phyloP scores from a whole-genome alignment of 2,888 invertebrate genomes.

The Lycophotia porphyrea region DNA sequence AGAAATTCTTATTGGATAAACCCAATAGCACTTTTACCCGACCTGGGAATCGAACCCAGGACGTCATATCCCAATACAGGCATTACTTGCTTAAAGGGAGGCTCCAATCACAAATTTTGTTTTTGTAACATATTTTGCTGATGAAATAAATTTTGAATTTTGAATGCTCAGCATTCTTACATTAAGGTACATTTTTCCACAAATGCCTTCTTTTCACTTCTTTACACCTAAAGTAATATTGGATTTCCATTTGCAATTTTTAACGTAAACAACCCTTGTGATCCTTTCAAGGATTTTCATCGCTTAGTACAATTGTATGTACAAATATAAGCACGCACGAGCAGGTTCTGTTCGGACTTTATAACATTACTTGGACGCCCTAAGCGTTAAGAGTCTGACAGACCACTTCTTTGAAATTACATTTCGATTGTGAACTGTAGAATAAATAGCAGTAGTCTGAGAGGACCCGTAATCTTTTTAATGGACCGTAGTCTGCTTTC shows the following conservation, averaged over 20 bases:
- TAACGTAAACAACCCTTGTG: background rate
- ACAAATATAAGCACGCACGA: background rate
- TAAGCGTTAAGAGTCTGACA: background rate
- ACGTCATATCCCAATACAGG: too few species aligned
- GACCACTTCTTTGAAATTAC: background rate
- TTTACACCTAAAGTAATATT: background rate
- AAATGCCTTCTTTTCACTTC: too few species aligned
- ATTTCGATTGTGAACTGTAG: background rate
- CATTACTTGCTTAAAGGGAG: too few species aligned
- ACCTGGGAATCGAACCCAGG: too few species aligned
- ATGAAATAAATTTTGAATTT: too few species aligned
- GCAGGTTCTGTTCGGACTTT: background rate
- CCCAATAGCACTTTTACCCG: too few species aligned
- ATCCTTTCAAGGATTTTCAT: background rate
- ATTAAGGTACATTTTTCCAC: too few species aligned
- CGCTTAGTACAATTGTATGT: background rate
- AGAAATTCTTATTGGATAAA: too few species aligned
- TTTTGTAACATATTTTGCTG: too few species aligned
- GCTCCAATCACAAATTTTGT: too few species aligned
- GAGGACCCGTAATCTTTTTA: background rate
- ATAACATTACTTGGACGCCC: background rate
- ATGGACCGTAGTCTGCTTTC: background rate
- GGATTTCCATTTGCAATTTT: background rate
- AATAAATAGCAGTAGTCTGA: background rate
- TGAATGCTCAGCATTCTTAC: too few species aligned